phyloP scores from a whole-genome alignment of 37 sponge, comb jelly and placozoan species.

The Amphimedon queenslandica region DNA sequence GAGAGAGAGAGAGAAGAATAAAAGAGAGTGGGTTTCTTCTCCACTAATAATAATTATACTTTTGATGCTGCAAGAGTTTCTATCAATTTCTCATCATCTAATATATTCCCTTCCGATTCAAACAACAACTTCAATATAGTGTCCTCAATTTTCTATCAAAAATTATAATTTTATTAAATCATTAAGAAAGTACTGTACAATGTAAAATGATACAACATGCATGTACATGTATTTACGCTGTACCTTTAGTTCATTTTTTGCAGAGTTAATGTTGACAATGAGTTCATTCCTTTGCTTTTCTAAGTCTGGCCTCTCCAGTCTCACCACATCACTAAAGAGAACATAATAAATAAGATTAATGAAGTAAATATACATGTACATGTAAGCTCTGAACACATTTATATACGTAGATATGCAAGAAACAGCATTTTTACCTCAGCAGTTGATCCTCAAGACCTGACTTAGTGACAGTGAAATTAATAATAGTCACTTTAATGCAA shows the following conservation, averaged over 20 bases:
- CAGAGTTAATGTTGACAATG: conserved; percentile 88
- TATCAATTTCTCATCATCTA: conserved; percentile 96
- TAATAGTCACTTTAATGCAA: conserved; percentile 98
- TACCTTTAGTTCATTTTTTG: conserved; percentile 93
- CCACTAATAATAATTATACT: conserved; percentile 38
- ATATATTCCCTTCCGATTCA: conserved; percentile 94
- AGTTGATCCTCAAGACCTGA: conserved; percentile 99
- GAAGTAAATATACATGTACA: neutral
- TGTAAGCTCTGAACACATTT: neutral
- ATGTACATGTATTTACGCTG: neutral
- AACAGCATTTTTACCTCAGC: conserved; percentile 54
- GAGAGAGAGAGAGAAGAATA: neutral
- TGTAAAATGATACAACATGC: neutral
- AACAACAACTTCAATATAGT: conserved; percentile 89
- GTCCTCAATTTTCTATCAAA: conserved; percentile 81
- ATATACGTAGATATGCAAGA: neutral
- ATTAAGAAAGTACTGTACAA: too few relatives aligned
- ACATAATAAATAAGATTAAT: neutral
- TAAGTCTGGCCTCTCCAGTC: conserved; percentile 94
- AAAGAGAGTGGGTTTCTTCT: too few relatives aligned
- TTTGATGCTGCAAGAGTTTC: conserved; percentile 88
- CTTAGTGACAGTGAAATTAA: conserved; percentile 97
- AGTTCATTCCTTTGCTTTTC: conserved; percentile 94
- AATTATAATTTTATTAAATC: too few relatives aligned
- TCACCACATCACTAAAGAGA: conserved; percentile 83